Evolutionary conservation across 2,888 invertebrate genomes (phyloP), one percentile per base, ranked within the genome.

Genomic region (Leuctra nigra): DNA sequence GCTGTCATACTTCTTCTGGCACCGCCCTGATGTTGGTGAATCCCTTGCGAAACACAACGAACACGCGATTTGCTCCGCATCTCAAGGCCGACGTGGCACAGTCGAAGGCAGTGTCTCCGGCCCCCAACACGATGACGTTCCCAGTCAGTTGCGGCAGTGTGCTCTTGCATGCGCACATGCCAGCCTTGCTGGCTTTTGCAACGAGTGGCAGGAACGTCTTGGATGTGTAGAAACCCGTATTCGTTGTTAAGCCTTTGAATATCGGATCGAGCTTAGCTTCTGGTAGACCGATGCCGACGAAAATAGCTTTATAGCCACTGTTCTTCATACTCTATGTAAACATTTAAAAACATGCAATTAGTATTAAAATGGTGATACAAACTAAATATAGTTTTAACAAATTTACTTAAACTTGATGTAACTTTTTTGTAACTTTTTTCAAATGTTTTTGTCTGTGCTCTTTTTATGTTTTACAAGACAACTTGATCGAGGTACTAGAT

Each of bases 31-130:
- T 91, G 66, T 96, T 91, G 14, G 87, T 87, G 66, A 95, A 91
- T 0, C 98, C 98, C 71, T 91, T 92, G 20, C 98, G 78, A 71
- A 99, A 99, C 11, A 93, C 90, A 0, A 98, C 88, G 67, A 85
- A 96, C 0, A 99, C 97, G 53, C 90, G 82, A 24, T 77, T 80
- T 0, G 98, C 98, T 0, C 98, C 99, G 69, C 99, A 99, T 1
- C 97, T 78, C 16, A 98, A 73, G 0, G 96, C 95, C 0, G 97
- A 96, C 0, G 98, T 99, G 0, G 99, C 99, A 71, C 99, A 99
- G 75, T 99, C 99, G 70, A 99, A 98, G 0, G 99, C 99, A 0
- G 99, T 99, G 71, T 99, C 99, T 0, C 99, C 98, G 0, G 97
- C 94, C 0, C 98, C 98, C 35, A 99, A 73, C 0, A 99, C 97